phyloP scores from a whole-genome alignment of 1,140 invertebrate species.

The Magallana gigas region DNA sequence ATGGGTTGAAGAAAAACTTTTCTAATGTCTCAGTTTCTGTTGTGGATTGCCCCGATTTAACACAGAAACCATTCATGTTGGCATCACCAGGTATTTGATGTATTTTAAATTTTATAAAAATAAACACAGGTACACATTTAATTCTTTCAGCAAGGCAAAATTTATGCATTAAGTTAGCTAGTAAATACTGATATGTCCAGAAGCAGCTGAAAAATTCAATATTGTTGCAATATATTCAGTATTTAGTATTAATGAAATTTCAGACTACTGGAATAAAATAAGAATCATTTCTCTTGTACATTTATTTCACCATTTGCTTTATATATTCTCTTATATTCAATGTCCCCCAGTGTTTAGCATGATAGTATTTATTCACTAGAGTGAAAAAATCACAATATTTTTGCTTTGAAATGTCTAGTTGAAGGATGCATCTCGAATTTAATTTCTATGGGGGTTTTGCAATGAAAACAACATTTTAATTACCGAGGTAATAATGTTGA shows the following conservation, averaged over 20 bases:
- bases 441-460: no score
- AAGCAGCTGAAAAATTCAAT: no score
- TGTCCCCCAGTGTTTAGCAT: neutral
- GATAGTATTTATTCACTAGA: neutral
- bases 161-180: neutral
- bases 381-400: neutral
- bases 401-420: no score
- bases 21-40: constrained; percentile 85
- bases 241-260: no score
- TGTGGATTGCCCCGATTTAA: constrained; percentile 91
- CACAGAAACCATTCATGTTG: constrained; percentile 87
- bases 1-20: constrained; percentile 87
- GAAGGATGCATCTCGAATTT: no score
- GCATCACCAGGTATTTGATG: constrained; percentile 85
- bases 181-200: neutral
- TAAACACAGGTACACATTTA: neutral
- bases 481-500: no score
- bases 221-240: no score
- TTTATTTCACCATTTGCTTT: no score
- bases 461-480: no score
- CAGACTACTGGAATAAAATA: no score
- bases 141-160: neutral
- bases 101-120: neutral
- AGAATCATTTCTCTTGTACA: no score
- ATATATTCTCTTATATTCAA: no score